Base-by-base conservation (phyloP, 2,888 invertebrate species). In the Dorcus parallelipipedus region DNA sequence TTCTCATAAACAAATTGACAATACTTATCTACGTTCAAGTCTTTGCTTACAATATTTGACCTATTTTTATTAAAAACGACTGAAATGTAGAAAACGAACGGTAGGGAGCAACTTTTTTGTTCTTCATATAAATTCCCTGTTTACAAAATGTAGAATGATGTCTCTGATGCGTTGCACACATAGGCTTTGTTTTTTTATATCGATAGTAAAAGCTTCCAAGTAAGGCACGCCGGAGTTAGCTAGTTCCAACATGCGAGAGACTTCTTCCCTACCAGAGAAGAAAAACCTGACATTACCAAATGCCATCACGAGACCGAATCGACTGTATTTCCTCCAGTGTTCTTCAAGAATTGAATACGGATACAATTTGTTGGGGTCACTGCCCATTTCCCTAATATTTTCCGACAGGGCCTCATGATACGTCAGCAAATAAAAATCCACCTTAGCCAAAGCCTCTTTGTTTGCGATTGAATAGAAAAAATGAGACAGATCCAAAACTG, bases 341-440 rank as follows among this genome's bases (percentile, higher is more conserved):
- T 68, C 55, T 8, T 56, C 9, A 7, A 74, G 52, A 17, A 55
- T 59, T 5, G 66, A 64, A 14, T 61, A 67, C 0, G 75, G 71
- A 58, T 71, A 73, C 9, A 72, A 49, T 10, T 60, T 57, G 3
- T 66, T 54, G 3, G 69, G 60, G 57, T 73, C 67, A 9, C 68
- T 62, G 9, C 66, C 68, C 9, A 69, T 66, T 49, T 60, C 54
- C 41, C 39, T 38, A 2, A 73, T 60, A 50, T 55, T 57, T 2
- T 62, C 62, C 3, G 62, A 60, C 20, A 76, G 56, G 1, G 69
- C 62, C 20, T 68, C 55, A 58, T 75, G 65, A 60, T 76, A 76
- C n/a, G 49, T 33, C 7, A 20, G 38, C 17, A 49, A 7, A 17
- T 54, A 54, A n/a, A 14, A 8, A 10, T 54, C 49, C 14, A 38